phyloP scores from a whole-genome alignment of 2,113 vertebrate species.

The Chaenogobius annularis region DNA sequence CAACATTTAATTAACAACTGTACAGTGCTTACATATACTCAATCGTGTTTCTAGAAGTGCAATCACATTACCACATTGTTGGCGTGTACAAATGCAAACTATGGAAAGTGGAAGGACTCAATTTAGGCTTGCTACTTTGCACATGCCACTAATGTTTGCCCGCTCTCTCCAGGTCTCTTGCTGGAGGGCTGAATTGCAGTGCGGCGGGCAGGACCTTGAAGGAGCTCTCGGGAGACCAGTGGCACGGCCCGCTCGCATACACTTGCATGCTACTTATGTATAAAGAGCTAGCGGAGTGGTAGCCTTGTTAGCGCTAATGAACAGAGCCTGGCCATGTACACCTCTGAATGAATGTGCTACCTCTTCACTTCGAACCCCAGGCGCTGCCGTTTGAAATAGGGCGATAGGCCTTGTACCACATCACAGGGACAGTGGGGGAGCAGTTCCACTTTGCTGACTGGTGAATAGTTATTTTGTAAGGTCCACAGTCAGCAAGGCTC shows the following conservation, averaged over 20 bases:
- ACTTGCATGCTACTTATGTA: conserved; percentile 48
- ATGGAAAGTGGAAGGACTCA: neutral
- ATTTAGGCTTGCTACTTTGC: conserved; percentile 6
- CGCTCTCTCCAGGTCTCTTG: conserved; percentile 24
- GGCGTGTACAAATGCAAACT: conserved; percentile 5
- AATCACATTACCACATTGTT: neutral
- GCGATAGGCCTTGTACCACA: conserved; percentile 34
- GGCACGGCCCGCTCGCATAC: conserved; percentile 38
- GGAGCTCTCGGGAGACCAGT: conserved; percentile 46
- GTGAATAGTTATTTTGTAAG: conserved; percentile 5
- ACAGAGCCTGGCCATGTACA: conserved; percentile 33
- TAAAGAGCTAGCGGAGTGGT: conserved; percentile 46
- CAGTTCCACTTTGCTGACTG: conserved; percentile 4
- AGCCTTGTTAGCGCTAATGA: conserved; percentile 70
- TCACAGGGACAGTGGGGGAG: conserved; percentile 22
- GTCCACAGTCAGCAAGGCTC: neutral
- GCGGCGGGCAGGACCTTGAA: conserved; percentile 58
- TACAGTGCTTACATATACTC: neutral
- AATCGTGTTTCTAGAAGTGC: neutral
- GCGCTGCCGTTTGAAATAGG: conserved; percentile 47
- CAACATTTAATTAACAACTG: neutral
- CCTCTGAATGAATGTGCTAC: conserved; percentile 51
- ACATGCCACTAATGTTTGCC: conserved; percentile 23
- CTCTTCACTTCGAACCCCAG: conserved; percentile 47
- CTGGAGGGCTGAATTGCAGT: conserved; percentile 45